Evolutionary conservation across 2,113 vertebrate species (phyloP), one percentile per base, ranked within the genome.

Genomic region (Nematolebias whitei): DNA sequence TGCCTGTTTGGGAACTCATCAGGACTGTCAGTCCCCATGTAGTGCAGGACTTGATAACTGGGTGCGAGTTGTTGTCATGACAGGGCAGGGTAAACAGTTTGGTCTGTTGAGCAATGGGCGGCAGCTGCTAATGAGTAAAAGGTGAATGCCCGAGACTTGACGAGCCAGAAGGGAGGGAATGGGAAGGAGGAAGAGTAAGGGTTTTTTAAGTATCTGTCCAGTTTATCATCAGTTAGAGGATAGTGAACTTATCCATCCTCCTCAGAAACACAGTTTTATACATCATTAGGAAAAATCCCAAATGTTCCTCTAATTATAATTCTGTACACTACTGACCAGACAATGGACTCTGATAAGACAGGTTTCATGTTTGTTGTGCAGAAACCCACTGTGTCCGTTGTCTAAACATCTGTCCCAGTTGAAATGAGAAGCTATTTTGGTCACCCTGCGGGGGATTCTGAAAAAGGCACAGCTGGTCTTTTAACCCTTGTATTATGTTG

Each of bases 101-200:
- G 57, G 43, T 51, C 32, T 59, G 44, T 57, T 77, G 72, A 91
- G 44, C 35, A 72, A 89, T 76, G 70, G 76, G 44, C 50, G 68
- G 60, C 80, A 52, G 52, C 24, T 35, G 51, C 82, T 91, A 90
- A 91, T 87, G 85, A 90, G 83, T 74, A 73, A 90, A 76, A 79
- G 86, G 82, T 79, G 57, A 84, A 87, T 78, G 74, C 44, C 75
- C 60, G 41, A 89, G 70, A 45, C 51, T 52, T 79, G 74, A 82
- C 14, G 47, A 85, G 82, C 68, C 67, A 80, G 60, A 61, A 58
- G 68, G 59, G 22, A 72, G 79, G 71, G 53, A 68, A 12, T 6
- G 60, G 72, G 50, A 69, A 54, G 74, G 79, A 74, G 83, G 81
- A 77, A 87, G 84, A 80, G 80, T 38, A 59, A 72, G 74, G 78